Base-by-base conservation (phyloP, 2,113 vertebrate species). In the Sigmodon hispidus region DNA sequence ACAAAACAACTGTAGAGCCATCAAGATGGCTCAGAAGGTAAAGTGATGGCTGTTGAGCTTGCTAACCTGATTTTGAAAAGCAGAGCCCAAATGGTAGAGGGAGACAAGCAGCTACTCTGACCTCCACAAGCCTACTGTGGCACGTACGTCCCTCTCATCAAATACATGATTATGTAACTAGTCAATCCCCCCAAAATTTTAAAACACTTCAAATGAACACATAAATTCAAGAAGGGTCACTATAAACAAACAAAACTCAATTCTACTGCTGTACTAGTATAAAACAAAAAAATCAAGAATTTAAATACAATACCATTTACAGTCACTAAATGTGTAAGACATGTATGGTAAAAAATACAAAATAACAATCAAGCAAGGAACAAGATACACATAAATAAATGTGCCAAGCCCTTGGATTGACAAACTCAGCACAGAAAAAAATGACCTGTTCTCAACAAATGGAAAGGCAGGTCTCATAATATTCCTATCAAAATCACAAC, bases 121-220 rank as follows among this genome's bases (percentile, higher is more conserved):
- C 26, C 7, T 63, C 57, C 80, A 43, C 24, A 61, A 84, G 80
- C 8, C 43, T 10, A 31, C n/a, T 45, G n/a, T 63, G 24, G 4
- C 57, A 61, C 45, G 6, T 3, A 31, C 57, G 19, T 90, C 69
- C 48, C 36, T 87, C 63, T 87, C 76, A 90, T 67, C 48, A 89
- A 63, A 73, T 95, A 72, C 24, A 88, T 48, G n/a, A 93, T 48
- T 90, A 4, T 77, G 43, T 92, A 43, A 67, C 26, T 48, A 86
- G 36, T 61, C 67, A 94, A 96, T 83, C 4, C 36, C 45, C 65
- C 61, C n/a, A 89, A 70, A 63, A 76, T 34, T 90, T 24, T 55
- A 85, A 90, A 92, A 79, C 59, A 85, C 29, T 96, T 69, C 61
- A 57, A 88, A 88, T 75, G n/a, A 94, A 84, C 79, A 43, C 63